phyloP scores from a whole-genome alignment of 2,797 vertebrate genomes.

The Tapirus indicus region DNA sequence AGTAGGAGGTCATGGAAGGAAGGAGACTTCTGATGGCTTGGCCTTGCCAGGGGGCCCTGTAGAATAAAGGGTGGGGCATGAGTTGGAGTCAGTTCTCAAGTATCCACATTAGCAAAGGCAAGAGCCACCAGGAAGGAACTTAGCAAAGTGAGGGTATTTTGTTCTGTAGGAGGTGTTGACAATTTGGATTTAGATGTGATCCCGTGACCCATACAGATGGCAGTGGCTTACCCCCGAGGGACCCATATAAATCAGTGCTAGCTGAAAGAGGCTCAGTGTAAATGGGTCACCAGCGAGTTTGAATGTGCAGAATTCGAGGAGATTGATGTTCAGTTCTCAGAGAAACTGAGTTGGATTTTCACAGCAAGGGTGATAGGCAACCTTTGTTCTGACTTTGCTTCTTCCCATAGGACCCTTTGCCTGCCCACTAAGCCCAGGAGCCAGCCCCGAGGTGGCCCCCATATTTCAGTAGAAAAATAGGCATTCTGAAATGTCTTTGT shows the following conservation, averaged over 20 bases:
- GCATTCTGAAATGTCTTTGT: background rate
- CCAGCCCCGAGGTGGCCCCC: background rate
- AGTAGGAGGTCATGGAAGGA: background rate
- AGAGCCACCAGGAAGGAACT: background rate
- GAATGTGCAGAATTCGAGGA: background rate
- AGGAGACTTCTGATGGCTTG: background rate
- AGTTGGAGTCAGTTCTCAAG: background rate
- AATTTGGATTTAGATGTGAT: slow-evolving; percentile 6
- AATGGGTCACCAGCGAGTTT: background rate
- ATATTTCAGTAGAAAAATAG: slow-evolving; percentile 21
- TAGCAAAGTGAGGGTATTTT: background rate
- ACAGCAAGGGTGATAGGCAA: background rate
- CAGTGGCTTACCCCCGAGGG: background rate
- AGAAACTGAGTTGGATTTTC: background rate
- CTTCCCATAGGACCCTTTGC: background rate
- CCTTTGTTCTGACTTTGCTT: background rate
- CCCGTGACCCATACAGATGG: background rate
- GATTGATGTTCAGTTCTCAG: background rate
- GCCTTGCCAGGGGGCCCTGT: background rate
- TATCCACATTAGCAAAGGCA: background rate
- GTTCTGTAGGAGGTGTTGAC: background rate
- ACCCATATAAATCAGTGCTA: background rate
- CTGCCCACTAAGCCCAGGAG: background rate
- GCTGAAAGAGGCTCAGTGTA: background rate
- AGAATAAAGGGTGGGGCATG: background rate